Evolutionary conservation across 2,888 invertebrate species (phyloP), one percentile per base, ranked within the genome.

Genomic region (Rotaria sp.): DNA sequence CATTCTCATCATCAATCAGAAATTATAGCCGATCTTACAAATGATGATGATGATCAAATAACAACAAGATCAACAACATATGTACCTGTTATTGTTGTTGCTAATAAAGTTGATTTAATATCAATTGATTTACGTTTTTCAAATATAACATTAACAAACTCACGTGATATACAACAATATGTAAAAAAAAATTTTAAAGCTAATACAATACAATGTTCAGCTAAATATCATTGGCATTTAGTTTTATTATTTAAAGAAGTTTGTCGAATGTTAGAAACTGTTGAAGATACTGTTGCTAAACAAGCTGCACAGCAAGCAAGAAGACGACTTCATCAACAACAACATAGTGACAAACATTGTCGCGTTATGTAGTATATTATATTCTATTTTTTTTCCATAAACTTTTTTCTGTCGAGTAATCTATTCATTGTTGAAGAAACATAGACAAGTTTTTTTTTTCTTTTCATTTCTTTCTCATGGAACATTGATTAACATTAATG

Each of bases 161-260:
- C 67, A 1, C 67, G 67, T 67, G 67, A 67, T 67, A 67, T 67
- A 67, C 67, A 67, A 67, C 67, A 67, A 35, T 67, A 30, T 67
- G 67, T 67, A 35, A 67, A 67, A 21, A 67, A 67, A 35, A 67
- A 18, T 35, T 67, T 67, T 4, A 67, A 67, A 30, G 30, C 67
- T 35, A 35, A 67, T 67, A 67, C 67, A 67, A 94, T 96, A 84
- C 96, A 97, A 91, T 96, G 96, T 91, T 96, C 96, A 87, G 96
- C 96, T 85, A 95, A 96, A 92, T 96, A 94, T 90, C 96, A 96
- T 91, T 96, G 95, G 94, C 94, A 94, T 87, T 94, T 96, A 21
- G 94, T 95, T 88, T 94, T 94, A 87, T 94, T 95, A 45, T 96
- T 96, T 90, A 94, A 95, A 88, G 95, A 96, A 91, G 91, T 95